Conservation (phyloP, 1,140 invertebrate species). For the Acyrthosiphon pisum region DNA sequence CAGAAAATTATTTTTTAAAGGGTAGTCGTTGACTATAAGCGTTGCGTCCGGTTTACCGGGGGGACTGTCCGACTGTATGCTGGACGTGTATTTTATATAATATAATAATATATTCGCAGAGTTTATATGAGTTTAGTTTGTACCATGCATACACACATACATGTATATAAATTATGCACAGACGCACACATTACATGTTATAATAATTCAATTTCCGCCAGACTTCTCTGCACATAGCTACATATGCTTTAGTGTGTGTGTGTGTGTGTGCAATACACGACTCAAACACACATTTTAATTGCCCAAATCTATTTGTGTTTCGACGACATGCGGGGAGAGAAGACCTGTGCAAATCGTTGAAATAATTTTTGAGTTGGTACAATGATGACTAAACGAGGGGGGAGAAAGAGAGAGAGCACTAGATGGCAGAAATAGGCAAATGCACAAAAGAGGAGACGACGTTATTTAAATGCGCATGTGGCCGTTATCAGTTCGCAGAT, state of each 20-base stretch:
- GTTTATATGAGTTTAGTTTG: not conserved
- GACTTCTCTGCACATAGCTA: not conserved
- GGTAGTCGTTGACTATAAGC: not conserved
- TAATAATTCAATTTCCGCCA: slow-evolving; percentile 18
- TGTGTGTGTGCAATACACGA: not conserved
- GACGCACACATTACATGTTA: not conserved
- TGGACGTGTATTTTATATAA: not conserved
- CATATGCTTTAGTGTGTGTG: not conserved
- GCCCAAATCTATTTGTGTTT: slow-evolving; percentile 21
- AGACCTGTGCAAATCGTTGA: not conserved
- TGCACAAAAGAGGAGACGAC: too few relatives aligned
- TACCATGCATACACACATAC: not conserved
- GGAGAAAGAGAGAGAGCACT: not conserved
- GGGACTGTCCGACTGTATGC: not conserved
- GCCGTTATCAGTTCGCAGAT: slow-evolving; percentile 28
- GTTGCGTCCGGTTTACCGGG: not conserved
- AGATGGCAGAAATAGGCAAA: not conserved
- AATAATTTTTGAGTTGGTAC: not conserved
- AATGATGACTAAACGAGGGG: not conserved
- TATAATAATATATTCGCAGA: not conserved
- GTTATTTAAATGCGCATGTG: not conserved
- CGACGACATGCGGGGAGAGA: not conserved
- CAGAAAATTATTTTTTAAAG: not conserved
- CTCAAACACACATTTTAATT: slow-evolving; percentile 20
- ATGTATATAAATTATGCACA: not conserved